Evolutionary conservation across 2,888 invertebrate genomes (phyloP), one percentile per base, ranked within the genome.

Genomic region (Drosophila infuscata): DNA sequence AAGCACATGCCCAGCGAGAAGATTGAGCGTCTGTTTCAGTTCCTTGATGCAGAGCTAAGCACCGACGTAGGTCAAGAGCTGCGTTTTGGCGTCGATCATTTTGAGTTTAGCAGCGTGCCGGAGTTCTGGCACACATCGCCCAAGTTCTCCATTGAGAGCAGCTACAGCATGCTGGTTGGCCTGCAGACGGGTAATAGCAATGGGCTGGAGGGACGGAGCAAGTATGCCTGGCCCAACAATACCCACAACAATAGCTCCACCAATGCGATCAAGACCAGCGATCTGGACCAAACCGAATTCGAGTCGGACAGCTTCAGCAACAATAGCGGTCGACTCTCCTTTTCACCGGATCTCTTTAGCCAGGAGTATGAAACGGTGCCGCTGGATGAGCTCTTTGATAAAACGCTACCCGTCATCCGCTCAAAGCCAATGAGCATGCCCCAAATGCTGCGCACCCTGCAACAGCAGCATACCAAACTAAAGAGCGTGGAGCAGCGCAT

Each of bases 131-230:
- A 77, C 33, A 79, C 66, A 3, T 63, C 76, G 5, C 80, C 82
- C 5, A 91, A 89, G 65, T 89, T 86, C 46, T 92, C 92, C 4
- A 85, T 92, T 30, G 92, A 91, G 56, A 92, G 91, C 58, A 89
- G 73, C 68, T 93, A 92, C 76, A 91, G 91, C 72, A 90, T 92
- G 88, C 68, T 92, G 30, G 91, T 92, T 17, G 92, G 92, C 7
- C 66, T 92, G 17, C 92, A 91, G 68, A 82, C 89, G 3, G 91
- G 91, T 30, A 74, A 74, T 30, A 88, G 83, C 67, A 88, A 88
- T 49, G 89, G 90, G 0, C 57, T 91, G 53, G 88, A 91, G 53
- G 91, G 85, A n/a, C 89, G 88, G 78, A 88, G 80, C 73, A 91
- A 89, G 51, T 80, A 84, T 52, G 88, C 90, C 38, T 92, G 92